A percentile compares a stretch with the other conserved stretches of the same genome.
Evolutionary conservation across 1,140 invertebrate species (phyloP).

Genomic region (Fopius arisanus): DNA sequence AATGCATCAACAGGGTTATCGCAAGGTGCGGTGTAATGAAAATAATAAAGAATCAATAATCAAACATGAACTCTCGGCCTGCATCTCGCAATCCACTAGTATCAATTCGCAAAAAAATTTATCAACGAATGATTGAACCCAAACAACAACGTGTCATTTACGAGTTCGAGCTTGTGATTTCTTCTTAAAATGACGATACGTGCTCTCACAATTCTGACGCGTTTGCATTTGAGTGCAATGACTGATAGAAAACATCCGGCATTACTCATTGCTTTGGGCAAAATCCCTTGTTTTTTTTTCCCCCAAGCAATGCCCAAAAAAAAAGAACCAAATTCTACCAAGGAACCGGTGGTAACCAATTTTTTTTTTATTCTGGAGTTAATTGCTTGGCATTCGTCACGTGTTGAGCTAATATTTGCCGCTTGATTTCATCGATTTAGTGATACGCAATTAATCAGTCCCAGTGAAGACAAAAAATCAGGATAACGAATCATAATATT

Average conservation of each 20-base stretch:
- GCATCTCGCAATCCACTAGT: neutral
- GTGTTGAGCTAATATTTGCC: neutral
- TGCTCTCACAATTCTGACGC: neutral
- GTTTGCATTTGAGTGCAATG: neutral
- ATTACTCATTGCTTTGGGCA: neutral
- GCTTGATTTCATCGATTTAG: neutral
- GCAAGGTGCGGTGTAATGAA: neutral
- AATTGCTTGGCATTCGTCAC: neutral
- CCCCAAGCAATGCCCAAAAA: neutral
- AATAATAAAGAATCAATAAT: neutral
- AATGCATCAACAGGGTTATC: neutral
- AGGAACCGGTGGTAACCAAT: neutral
- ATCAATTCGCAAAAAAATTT: neutral
- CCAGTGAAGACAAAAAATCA: neutral
- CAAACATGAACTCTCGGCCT: neutral
- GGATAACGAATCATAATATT: neutral
- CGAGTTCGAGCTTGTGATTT: too few relatives aligned
- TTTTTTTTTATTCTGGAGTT: neutral
- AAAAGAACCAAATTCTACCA: neutral
- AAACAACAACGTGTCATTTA: neutral
- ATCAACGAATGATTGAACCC: neutral
- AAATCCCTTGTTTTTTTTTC: too few relatives aligned
- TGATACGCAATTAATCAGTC: neutral
- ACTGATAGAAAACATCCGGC: slow-evolving; percentile 1
- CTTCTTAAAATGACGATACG: neutral